Percentiles rank a stretch among this genome's conserved stretches.
Evolutionary conservation across 2,888 invertebrate species (phyloP).

Genomic region (Phortica okadai): DNA sequence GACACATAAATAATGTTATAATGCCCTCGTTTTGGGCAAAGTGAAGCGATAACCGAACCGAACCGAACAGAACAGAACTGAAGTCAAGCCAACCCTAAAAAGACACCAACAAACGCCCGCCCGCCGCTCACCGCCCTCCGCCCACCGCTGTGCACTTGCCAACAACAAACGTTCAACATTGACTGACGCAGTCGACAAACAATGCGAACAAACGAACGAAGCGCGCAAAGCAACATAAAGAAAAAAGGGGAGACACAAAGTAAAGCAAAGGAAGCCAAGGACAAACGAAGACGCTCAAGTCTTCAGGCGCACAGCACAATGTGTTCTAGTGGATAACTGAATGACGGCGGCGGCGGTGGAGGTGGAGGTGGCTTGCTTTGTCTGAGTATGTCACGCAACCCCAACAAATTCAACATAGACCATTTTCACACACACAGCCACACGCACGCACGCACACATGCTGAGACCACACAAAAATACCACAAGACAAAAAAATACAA

Average conservation of each 20-base stretch:
- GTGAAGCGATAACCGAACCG: neutral
- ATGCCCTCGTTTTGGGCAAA: conserved; percentile 49
- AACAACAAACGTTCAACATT: neutral
- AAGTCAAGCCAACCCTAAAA: neutral
- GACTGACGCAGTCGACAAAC: neutral
- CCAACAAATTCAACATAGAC: neutral
- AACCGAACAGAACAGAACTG: neutral
- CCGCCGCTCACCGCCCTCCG: neutral
- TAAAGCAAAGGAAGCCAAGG: neutral
- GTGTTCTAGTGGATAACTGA: too few relatives aligned
- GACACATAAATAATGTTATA: conserved; percentile 62
- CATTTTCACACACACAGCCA: neutral
- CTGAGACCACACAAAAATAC: neutral
- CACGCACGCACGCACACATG: neutral
- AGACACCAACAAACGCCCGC: neutral
- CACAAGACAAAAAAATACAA: neutral
- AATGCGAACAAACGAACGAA: neutral
- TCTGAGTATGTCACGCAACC: neutral
- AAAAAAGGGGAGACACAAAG: neutral
- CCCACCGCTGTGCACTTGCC: neutral
- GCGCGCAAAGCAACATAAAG: neutral
- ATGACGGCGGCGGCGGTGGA: neutral
- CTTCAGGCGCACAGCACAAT: too few relatives aligned
- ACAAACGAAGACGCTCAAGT: neutral
- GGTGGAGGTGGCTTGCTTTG: neutral